Percentiles rank a stretch among this genome's conserved stretches.
phyloP scores from a whole-genome alignment of 1,140 invertebrate species.

The Ceratina australensis region DNA sequence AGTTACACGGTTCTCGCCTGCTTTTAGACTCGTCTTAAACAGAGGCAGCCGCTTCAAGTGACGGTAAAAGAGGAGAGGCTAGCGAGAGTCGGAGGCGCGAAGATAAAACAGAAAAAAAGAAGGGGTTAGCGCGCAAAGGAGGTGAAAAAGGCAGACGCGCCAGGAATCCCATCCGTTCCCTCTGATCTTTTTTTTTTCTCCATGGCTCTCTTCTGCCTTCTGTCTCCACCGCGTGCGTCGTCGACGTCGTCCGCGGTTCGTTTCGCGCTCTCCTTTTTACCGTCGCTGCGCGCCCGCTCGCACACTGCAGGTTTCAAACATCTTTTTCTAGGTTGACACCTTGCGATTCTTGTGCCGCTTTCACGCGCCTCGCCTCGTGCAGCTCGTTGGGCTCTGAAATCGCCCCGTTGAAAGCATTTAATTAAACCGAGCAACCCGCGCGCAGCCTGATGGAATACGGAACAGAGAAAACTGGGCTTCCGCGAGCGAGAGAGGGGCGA shows the following conservation, averaged over 20 bases:
- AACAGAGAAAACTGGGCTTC: constrained; percentile 42
- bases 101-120: constrained; percentile 30
- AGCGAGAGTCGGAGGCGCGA: constrained; percentile 4
- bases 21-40: constrained; percentile 44
- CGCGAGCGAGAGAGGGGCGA: constrained; percentile 8
- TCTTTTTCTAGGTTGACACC: constrained; percentile 59
- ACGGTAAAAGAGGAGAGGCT: constrained; percentile 24
- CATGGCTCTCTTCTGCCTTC: neutral
- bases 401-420: constrained; percentile 56
- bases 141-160: constrained; percentile 33
- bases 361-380: constrained; percentile 31
- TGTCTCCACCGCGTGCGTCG: constrained; percentile 17
- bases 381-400: constrained; percentile 43
- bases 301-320: constrained; percentile 41
- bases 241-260: neutral
- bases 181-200: constrained; percentile 36
- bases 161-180: constrained; percentile 33
- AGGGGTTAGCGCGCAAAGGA: constrained; percentile 27
- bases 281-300: constrained; percentile 8
- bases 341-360: constrained; percentile 51
- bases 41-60: constrained; percentile 40
- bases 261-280: constrained; percentile 14
- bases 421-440: constrained; percentile 48
- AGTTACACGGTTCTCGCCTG: constrained; percentile 53
- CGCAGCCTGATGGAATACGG: constrained; percentile 19